Base-by-base conservation (phyloP, 2,113 vertebrate species). In the Neolamprologus variostigma region DNA sequence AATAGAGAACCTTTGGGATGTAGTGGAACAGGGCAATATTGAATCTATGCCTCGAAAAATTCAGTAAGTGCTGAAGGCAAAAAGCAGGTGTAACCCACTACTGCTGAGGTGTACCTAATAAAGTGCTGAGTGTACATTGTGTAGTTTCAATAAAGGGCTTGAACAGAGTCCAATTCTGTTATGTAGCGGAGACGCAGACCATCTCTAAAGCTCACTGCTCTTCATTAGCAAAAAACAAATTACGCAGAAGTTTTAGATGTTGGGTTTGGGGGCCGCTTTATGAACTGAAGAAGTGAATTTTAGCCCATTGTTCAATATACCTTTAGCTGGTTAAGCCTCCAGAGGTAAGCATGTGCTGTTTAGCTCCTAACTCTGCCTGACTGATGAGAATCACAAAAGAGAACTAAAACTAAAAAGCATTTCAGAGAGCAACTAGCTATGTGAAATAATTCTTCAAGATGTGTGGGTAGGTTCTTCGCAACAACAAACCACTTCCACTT, bases 401-500 rank as follows among this genome's bases (percentile, higher is more conserved):
- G 68, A 73, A 73, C 40, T 45, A 45, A 26, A 45, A 45, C 68
- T 45, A 17, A 26, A 26, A 73, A 73, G 0, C 0, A 45, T 73
- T 1, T 26, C 5, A 0, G 21, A 10, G 13, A 45, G 21, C 13
- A 45, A 10, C 66, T 2, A 71, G 35, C 66, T 40, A 40, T 71
- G 66, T 71, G 63, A 71, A 71, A 40, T 71, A 3, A 45, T 45
- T 26, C 0, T 16, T 45, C 13, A 45, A 47, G 40, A 47, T 47
- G 9, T 47, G 14, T 47, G 71, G 42, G 71, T 26, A 16, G 68
- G 71, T 19, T 76, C 71, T 76, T 76, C 1, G 2, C 42, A 28
- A 76, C 14, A 76, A 19, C 26, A 78, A 50, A 78, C 16, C 26
- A 50, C 45, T 50, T 78, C 71, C 45, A 50, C 71, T 3, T 78